Conservation (phyloP, 2,888 invertebrate species). For the Eristalis arbustorum region DNA sequence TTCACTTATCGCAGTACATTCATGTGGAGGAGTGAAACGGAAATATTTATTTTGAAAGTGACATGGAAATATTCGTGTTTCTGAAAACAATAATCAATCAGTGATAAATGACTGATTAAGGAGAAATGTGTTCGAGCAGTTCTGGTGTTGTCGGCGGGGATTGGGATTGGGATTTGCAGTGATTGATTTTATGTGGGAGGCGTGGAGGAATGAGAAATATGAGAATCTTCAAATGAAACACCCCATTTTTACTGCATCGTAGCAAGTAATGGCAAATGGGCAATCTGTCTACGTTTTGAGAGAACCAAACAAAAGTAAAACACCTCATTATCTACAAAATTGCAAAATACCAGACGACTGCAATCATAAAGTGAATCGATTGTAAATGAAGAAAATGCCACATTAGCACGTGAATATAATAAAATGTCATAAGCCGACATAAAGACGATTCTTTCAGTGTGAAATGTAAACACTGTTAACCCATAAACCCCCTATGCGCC, state of each 20-base stretch:
- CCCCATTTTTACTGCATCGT: too few species aligned
- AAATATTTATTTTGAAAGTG: conserved; percentile 29
- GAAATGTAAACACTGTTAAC: neutral
- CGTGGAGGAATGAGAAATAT: neutral
- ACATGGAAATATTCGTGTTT: neutral
- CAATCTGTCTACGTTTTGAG: too few species aligned
- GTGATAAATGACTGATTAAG: conserved; percentile 23
- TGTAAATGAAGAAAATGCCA: neutral
- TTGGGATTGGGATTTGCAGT: conserved; percentile 2
- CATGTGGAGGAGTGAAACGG: neutral
- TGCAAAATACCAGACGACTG: neutral
- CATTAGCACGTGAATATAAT: neutral
- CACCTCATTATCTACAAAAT: neutral
- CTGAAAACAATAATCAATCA: conserved; percentile 41
- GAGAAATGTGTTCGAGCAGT: neutral
- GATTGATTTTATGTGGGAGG: conserved; percentile 20
- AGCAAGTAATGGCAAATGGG: too few species aligned
- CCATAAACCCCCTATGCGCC: neutral
- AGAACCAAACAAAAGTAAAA: too few species aligned
- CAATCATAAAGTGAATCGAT: neutral
- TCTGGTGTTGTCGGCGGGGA: neutral
- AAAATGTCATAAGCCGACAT: neutral
- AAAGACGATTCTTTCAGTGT: neutral
- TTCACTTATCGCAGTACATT: neutral
- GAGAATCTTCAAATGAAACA: too few species aligned